Conservation (phyloP, 1,140 invertebrate genomes). For the Drosophila kohkoa region DNA sequence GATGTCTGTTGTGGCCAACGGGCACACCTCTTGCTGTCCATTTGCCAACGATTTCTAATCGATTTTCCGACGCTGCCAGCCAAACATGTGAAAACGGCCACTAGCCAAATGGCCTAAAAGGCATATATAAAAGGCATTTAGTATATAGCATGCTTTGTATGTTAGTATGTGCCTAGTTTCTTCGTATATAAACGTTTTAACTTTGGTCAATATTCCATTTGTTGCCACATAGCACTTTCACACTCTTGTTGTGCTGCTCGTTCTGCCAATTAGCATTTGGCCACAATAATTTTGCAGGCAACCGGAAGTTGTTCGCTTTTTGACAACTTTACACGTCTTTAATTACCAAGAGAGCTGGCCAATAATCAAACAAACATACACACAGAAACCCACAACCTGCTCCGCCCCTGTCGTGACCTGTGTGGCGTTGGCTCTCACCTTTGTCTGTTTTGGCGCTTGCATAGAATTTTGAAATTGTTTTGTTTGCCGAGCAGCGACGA, state of each 20-base stretch:
- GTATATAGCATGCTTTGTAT: not conserved
- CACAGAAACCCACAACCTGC: too few relatives aligned
- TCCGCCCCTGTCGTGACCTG: not conserved
- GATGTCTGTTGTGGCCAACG: conserved; percentile 59
- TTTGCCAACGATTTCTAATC: conserved; percentile 81
- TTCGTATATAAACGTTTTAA: not conserved
- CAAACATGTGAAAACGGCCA: conserved; percentile 57
- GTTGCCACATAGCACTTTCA: conserved; percentile 55
- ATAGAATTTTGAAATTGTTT: conserved; percentile 51
- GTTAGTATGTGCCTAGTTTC: not conserved
- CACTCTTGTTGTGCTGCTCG: conserved; percentile 43
- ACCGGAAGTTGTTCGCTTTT: conserved; percentile 70
- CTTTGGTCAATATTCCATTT: conserved; percentile 68
- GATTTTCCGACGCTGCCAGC: conserved; percentile 68
- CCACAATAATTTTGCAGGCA: conserved; percentile 55
- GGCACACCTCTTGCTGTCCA: conserved; percentile 80
- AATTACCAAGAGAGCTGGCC: conserved; percentile 47
- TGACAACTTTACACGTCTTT: conserved; percentile 72
- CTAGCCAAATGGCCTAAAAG: conserved; percentile 28
- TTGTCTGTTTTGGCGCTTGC: conserved; percentile 2
- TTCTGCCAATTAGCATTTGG: conserved; percentile 77
- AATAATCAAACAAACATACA: not conserved
- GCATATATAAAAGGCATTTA: conserved; percentile 3
- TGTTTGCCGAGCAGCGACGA: conserved; percentile 2
- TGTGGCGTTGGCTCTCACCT: conserved; percentile 17